Conservation (phyloP, 2,888 invertebrate genomes). For the Sipha maydis region DNA sequence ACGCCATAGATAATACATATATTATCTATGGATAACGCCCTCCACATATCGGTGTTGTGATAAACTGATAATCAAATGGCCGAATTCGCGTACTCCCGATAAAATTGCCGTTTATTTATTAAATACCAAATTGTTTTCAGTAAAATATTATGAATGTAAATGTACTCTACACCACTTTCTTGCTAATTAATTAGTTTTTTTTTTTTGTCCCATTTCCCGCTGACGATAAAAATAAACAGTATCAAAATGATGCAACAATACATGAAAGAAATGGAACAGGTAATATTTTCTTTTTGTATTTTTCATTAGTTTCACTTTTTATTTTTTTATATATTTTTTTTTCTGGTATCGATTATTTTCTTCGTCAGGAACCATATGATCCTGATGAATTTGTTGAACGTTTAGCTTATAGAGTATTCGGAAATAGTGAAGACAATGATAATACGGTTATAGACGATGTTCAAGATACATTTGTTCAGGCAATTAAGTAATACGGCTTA, state of each 20-base stretch:
- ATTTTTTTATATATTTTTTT: neutral
- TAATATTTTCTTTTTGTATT: constrained; percentile 67
- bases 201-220: neutral
- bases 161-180: neutral
- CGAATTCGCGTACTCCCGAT: neutral
- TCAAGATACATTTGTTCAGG: constrained; percentile 91
- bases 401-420: constrained; percentile 92
- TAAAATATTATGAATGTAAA: neutral
- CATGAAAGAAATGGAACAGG: constrained; percentile 87
- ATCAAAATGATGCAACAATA: constrained; percentile 86
- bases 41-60: neutral
- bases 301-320: neutral
- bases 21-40: constrained; percentile 18
- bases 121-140: neutral
- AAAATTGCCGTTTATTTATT: neutral
- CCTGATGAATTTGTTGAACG: constrained; percentile 97
- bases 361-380: constrained; percentile 90
- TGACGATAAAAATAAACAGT: neutral
- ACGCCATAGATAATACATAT: too few relatives aligned
- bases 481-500: constrained; percentile 74
- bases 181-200: neutral
- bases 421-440: constrained; percentile 71
- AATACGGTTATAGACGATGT: constrained; percentile 85
- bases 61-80: constrained; percentile 17
- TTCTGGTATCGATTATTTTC: constrained; percentile 32